Evolutionary conservation across 2,113 vertebrate species (phyloP).

Genomic region (Gallinago media): DNA sequence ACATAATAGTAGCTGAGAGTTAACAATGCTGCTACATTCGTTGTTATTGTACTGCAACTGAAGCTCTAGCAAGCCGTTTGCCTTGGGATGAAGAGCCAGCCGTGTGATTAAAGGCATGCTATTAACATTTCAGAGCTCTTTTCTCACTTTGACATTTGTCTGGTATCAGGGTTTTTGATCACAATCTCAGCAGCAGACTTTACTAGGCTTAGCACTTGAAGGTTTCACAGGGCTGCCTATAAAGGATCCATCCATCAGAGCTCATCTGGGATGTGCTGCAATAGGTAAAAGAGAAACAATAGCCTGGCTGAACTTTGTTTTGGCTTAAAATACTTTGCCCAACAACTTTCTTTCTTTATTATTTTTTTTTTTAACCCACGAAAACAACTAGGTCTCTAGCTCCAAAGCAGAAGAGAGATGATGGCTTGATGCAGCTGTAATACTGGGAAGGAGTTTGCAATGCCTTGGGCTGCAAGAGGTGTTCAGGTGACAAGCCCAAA

Average conservation of each 20-base stretch:
- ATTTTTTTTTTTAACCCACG: not conserved
- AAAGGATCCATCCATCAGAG: not conserved
- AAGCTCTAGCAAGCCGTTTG: not conserved
- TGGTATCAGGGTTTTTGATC: not conserved
- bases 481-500: not conserved
- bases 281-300: not conserved
- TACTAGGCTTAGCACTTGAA: not conserved
- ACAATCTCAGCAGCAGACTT: not conserved
- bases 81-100: conserved; percentile 16
- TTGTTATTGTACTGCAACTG: not conserved
- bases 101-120: not conserved
- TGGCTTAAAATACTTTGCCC: not conserved
- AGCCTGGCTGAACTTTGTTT: not conserved
- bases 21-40: conserved; percentile 13
- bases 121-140: conserved; percentile 17
- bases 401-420: not conserved
- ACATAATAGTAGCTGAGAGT: not conserved
- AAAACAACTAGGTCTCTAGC: not conserved
- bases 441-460: not conserved
- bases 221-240: not conserved
- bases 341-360: not conserved
- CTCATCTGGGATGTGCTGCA: not conserved
- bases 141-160: not conserved
- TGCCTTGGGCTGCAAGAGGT: not conserved
- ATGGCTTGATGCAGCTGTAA: not conserved